Percentiles rank a stretch among this genome's conserved stretches.
phyloP scores from a whole-genome alignment of 1,140 invertebrate species.

The Pachypsylla venusta region DNA sequence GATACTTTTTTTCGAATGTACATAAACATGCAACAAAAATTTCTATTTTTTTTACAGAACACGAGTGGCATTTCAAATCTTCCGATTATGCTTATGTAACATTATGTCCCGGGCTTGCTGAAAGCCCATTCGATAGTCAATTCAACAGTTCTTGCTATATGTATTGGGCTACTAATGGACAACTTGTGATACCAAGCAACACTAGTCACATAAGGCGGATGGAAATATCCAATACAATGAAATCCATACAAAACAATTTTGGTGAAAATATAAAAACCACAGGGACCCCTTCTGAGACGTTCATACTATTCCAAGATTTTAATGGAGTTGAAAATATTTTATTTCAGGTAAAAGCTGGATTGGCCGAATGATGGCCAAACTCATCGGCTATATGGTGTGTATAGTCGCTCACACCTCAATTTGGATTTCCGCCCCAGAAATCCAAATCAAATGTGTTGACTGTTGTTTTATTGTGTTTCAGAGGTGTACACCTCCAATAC shows the following conservation, averaged over 20 bases:
- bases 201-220: background rate
- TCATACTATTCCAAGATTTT: background rate
- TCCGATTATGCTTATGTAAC: background rate
- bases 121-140: no score
- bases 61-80: background rate
- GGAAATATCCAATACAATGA: background rate
- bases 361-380: no score
- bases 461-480: no score
- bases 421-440: no score
- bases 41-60: no score
- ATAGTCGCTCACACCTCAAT: no score
- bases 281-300: background rate
- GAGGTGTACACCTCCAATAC: no score
- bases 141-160: slow-evolving; percentile 1
- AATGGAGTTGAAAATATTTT: background rate
- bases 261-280: background rate
- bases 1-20: no score
- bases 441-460: no score
- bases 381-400: no score
- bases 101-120: background rate
- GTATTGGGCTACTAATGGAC: background rate
- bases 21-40: no score
- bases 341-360: background rate
- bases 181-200: background rate
- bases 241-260: background rate